These are phyloP conservation scores for Apamea anceps DNA, from an alignment of 2,888 invertebrate species.

Conservation along the genomic window DNA sequence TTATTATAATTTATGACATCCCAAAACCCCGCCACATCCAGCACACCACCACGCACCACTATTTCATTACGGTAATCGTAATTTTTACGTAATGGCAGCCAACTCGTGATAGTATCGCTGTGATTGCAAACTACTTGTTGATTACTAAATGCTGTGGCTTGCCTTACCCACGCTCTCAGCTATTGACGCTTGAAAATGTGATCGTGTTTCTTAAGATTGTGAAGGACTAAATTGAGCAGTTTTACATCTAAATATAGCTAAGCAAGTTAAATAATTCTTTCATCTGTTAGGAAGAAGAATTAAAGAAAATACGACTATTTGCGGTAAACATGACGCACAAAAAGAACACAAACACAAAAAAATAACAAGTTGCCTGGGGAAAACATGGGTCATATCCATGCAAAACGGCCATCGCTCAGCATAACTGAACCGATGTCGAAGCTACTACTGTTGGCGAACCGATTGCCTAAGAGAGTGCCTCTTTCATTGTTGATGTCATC, in stretches of 20 bases:
- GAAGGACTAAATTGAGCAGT: slow-evolving; percentile 34
- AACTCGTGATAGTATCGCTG: slow-evolving; percentile 81
- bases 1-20: neutral
- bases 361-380: no score
- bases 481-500: neutral
- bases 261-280: neutral
- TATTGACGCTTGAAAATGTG: slow-evolving; percentile 65
- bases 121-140: slow-evolving; percentile 82
- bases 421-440: no score
- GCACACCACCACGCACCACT: slow-evolving; percentile 65
- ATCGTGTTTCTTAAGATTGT: slow-evolving; percentile 61
- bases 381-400: no score
- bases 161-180: slow-evolving; percentile 79
- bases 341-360: no score
- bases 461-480: neutral
- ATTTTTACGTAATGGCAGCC: slow-evolving; percentile 88
- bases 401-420: no score
- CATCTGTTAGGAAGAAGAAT: neutral
- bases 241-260: slow-evolving; percentile 14
- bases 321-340: no score
- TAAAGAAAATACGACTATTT: no score
- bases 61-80: slow-evolving; percentile 90
- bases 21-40: slow-evolving; percentile 69
- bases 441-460: neutral
- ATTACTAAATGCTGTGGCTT: slow-evolving; percentile 84